These are phyloP conservation scores for Drosophila histrio DNA, from an alignment of 2,888 invertebrate genomes.

Conservation along the genomic window DNA sequence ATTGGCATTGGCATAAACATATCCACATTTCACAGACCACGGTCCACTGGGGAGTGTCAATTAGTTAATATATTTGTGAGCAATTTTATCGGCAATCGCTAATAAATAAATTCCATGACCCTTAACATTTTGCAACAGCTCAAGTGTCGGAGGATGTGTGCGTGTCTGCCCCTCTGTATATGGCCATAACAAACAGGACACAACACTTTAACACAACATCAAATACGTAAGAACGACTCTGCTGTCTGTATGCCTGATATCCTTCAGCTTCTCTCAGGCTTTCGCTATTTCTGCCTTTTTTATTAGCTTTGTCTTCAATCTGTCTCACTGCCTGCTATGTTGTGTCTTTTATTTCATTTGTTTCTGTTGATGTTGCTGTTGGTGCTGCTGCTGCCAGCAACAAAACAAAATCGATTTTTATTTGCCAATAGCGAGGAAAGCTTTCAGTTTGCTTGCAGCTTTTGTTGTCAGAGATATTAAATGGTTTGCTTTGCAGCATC, in stretches of 20 bases:
- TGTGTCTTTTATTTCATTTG: slow-evolving; percentile 70
- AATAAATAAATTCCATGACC: slow-evolving; percentile 74
- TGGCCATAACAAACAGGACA: slow-evolving; percentile 25
- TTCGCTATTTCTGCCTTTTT: slow-evolving; percentile 46
- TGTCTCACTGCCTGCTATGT: slow-evolving; percentile 47
- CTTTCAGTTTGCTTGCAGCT: slow-evolving; percentile 42
- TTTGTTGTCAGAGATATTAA: slow-evolving; percentile 52
- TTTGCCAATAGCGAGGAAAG: slow-evolving; percentile 34
- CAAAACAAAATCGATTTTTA: slow-evolving; percentile 57
- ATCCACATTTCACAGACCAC: background rate
- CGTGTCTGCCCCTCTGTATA: slow-evolving; percentile 8
- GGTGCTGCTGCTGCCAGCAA: slow-evolving; percentile 35
- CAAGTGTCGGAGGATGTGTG: slow-evolving; percentile 4
- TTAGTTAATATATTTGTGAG: slow-evolving; percentile 69
- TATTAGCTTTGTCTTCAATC: slow-evolving; percentile 67
- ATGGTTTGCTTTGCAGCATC: slow-evolving; percentile 38
- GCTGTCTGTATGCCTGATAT: slow-evolving; percentile 22
- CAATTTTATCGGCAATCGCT: slow-evolving; percentile 62
- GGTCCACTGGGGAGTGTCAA: slow-evolving; percentile 41
- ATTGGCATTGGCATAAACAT: too few species aligned
- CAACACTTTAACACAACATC: slow-evolving; percentile 53
- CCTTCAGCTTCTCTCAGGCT: slow-evolving; percentile 24
- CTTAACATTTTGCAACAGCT: slow-evolving; percentile 31
- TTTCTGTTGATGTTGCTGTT: slow-evolving; percentile 15
- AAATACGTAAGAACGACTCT: slow-evolving; percentile 34